These are phyloP conservation scores for Argentina silus DNA, from an alignment of 2,797 vertebrate genomes.

Conservation along the genomic window DNA sequence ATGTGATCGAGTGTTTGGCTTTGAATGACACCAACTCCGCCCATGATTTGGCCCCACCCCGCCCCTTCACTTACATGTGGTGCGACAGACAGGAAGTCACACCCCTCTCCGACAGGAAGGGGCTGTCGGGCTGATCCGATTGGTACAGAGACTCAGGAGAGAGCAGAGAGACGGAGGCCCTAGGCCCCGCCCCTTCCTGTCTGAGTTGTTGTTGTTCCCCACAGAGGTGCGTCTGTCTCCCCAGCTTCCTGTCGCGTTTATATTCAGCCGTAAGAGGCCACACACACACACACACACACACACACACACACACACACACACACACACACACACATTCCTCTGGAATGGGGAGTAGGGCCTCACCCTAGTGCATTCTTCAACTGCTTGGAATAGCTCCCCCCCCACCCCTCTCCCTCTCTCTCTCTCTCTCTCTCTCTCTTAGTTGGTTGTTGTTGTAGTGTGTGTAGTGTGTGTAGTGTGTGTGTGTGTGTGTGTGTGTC, in stretches of 20 bases:
- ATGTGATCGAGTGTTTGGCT: background rate
- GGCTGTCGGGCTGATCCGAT: background rate
- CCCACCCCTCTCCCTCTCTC: conserved; percentile 18
- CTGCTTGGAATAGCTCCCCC: conserved; percentile 64
- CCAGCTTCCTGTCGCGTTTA: conserved; percentile 54
- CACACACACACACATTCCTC: conserved; percentile 26
- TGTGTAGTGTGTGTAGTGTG: background rate
- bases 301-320: conserved; percentile 12
- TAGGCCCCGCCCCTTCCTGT: conserved; percentile 7
- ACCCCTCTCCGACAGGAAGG: conserved; percentile 22
- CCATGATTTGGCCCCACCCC: background rate
- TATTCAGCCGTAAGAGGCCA: conserved; percentile 44
- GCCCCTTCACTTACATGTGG: background rate
- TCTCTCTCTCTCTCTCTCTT: background rate
- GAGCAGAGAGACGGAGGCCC: background rate
- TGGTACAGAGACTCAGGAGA: background rate
- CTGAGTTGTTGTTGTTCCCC: conserved; percentile 31
- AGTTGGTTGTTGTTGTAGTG: background rate
- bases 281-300: conserved; percentile 17
- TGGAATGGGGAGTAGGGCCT: conserved; percentile 48
- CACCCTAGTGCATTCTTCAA: conserved; percentile 74
- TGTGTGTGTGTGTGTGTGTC: background rate
- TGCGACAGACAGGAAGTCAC: conserved; percentile 13
- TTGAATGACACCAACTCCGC: background rate
- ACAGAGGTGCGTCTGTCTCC: conserved; percentile 42